phyloP scores from a whole-genome alignment of 2,797 vertebrate genomes.

The Vireo griseus region DNA sequence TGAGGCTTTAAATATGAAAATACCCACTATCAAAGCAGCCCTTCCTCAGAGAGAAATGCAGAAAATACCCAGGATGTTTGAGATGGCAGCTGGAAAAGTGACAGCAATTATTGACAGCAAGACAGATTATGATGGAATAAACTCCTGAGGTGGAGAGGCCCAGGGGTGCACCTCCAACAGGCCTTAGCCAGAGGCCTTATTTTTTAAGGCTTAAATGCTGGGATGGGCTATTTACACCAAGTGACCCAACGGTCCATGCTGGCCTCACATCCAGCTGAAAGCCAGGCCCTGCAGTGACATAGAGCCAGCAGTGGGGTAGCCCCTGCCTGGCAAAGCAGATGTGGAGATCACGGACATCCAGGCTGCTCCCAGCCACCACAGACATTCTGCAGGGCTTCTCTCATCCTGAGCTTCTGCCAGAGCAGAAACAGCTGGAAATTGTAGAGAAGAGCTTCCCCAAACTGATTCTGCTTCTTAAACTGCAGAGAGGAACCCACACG shows the following conservation, averaged over 20 bases:
- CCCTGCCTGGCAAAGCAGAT: neutral
- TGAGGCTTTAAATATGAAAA: neutral
- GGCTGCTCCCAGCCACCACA: neutral
- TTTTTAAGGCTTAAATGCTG: neutral
- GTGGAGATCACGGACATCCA: neutral
- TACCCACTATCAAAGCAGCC: neutral
- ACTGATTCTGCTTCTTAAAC: neutral
- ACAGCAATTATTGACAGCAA: neutral
- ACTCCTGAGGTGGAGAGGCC: neutral
- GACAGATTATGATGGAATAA: neutral
- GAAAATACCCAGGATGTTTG: neutral
- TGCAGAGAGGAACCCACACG: neutral
- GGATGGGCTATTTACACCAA: neutral
- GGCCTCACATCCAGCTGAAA: neutral
- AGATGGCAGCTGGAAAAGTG: neutral
- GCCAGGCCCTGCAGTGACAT: rapidly evolving
- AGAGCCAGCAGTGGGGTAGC: rapidly evolving
- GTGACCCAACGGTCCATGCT: rapidly evolving
- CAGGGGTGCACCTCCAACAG: neutral
- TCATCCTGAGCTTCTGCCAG: neutral
- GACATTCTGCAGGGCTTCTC: neutral
- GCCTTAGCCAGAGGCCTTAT: neutral
- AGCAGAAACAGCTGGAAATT: neutral
- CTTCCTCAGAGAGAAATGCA: neutral
- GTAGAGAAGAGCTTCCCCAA: neutral